Base-by-base conservation (phyloP, 2,113 vertebrate genomes). In the Suricata suricatta region DNA sequence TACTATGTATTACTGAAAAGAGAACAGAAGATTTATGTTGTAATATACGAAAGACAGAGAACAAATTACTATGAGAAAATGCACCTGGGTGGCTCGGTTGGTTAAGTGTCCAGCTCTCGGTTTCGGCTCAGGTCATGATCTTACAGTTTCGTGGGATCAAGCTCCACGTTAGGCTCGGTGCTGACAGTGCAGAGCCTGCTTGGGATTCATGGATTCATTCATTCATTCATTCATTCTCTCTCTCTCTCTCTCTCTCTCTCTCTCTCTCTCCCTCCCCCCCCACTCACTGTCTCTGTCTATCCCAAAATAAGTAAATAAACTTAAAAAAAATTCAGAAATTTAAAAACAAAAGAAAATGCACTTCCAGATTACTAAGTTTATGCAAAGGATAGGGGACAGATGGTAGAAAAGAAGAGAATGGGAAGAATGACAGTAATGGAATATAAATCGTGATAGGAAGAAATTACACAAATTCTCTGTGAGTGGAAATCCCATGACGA, bases 401-500 rank as follows among this genome's bases (percentile, higher is more conserved):
- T 10, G 12, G 35, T 44, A 72, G 54, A 93, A 88, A 69, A 83
- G 57, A 79, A 31, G 33, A 95, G 54, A 89, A 74, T 54, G 38
- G 38, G 44, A 96, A 90, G 47, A 93, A 93, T 74, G 71, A 81
- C 38, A 88, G 54, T 68, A 69, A 89, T 25, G 68, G 60, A 83
- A 95, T 35, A 87, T 94, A 97, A 83, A 88, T 44, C 77, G 44
- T 83, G 27, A 33, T 60, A 83, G 77, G 41, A 87, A 97, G 88
- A 92, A 83, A 77, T 86, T 33, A 91, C 33, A 76, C 38, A 92
- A 66, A 52, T 96, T 90, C 19, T 95, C 69, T 95, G 90, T 95
- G 63, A 71, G 47, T 97, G 88, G 93, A 97, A 97, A 98, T 96
- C 79, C 88, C 84, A 94, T 33, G 69, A 14, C 44, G 81, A 90